Evolutionary conservation across 2,113 vertebrate genomes (phyloP), one percentile per base, ranked within the genome.

Genomic region (Copsychus sechellarum): DNA sequence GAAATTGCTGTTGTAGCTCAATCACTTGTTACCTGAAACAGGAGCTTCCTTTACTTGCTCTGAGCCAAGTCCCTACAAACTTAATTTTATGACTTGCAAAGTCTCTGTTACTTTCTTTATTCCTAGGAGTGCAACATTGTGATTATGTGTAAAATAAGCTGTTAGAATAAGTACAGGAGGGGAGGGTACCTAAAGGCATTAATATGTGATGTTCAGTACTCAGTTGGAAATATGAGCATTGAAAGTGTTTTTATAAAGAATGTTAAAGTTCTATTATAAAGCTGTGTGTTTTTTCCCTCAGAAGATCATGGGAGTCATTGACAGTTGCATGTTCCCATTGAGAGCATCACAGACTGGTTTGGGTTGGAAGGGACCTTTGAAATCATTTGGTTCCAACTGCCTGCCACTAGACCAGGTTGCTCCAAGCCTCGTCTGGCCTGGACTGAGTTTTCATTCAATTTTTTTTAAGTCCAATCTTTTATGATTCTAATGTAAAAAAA

Each of bases 301-400:
- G 38, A 56, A 84, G 48, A 64, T 43, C 25, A 19, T 56, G 34
- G 5, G 51, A 54, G 11, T 48, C 5, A 4, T 14, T 78, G 69
- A 28, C 20, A 36, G 38, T 81, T 78, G 14, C 0, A 0, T 60
- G 17, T 26, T 60, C 5, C 45, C 3, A 0, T 42, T 76, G 40
- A 69, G n/a, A 34, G 60, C 50, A 34, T 61, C 47, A 18, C 17
- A 31, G 29, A 12, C 56, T 34, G 25, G 8, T 61, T 61, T 61
- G n/a, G 21, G 8, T 48, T 82, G 62, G 40, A 53, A 61, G 8
- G 12, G 24, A 47, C 21, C 54, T 61, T 42, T 22, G n/a, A 76
- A 29, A 61, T 61, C 12, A 65, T 57, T 43, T 0, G 0, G 14
- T 81, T 58, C 28, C 47, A 74, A 0, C 9, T 5, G 12, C 19